A percentile compares a stretch with the other conserved stretches of the same genome.
phyloP scores from a whole-genome alignment of 2,113 vertebrate genomes.

The Toxostoma redivivum region DNA sequence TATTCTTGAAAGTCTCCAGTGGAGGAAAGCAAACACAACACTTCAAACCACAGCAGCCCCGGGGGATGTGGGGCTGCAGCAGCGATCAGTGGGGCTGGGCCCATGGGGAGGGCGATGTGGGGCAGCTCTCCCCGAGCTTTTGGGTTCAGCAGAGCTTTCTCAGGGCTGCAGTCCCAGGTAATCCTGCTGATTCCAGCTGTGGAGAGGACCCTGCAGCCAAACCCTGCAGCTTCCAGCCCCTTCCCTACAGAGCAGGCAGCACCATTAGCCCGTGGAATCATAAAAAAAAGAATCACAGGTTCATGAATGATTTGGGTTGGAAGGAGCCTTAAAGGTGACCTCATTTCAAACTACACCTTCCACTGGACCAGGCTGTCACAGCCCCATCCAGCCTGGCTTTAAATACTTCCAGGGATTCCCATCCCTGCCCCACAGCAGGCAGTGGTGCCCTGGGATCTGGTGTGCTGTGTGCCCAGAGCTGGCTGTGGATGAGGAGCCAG shows the following conservation, averaged over 20 bases:
- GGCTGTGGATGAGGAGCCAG: accelerated
- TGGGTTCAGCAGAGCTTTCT: background rate
- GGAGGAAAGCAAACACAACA: slow-evolving; percentile 23
- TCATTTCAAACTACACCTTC: background rate
- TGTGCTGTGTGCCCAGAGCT: background rate
- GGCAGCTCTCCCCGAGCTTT: background rate
- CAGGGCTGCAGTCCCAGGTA: background rate
- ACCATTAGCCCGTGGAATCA: no score
- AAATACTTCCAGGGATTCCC: background rate
- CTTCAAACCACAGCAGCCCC: background rate
- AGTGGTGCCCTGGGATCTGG: accelerated
- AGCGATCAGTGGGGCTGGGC: accelerated
- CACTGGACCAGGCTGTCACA: background rate
- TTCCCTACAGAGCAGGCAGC: background rate
- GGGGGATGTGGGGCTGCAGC: background rate
- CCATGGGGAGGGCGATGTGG: accelerated
- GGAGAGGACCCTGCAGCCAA: background rate
- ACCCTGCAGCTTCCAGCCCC: background rate
- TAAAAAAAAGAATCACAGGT: background rate
- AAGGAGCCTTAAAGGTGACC: background rate
- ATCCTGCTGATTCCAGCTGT: background rate
- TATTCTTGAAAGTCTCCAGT: background rate
- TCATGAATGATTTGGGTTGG: background rate
- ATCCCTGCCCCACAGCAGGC: background rate
- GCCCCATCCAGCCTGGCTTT: background rate